These are phyloP conservation scores for Polietes domitor DNA, from an alignment of 2,888 invertebrate species.

Conservation along the genomic window DNA sequence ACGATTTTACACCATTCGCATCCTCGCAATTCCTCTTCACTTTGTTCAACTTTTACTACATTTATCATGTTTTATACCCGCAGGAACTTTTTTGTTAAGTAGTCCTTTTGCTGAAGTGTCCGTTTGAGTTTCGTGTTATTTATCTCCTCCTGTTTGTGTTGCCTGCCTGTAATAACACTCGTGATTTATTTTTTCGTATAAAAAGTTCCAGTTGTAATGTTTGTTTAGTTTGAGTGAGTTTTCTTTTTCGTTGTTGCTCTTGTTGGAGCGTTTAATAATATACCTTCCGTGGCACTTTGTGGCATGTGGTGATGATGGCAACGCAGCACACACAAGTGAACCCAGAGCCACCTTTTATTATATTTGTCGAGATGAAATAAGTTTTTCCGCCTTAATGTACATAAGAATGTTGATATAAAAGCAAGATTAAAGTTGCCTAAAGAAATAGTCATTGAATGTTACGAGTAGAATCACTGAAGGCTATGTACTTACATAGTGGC, in stretches of 20 bases:
- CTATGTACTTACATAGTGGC: not conserved
- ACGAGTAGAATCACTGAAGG: not conserved
- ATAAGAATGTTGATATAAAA: not conserved
- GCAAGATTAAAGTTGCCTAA: not conserved
- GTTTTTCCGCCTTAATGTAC: not conserved
- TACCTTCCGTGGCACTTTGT: not conserved
- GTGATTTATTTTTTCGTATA: conserved; percentile 12
- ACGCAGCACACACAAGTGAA: not conserved
- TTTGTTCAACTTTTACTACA: conserved; percentile 36
- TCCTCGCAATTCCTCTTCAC: not conserved
- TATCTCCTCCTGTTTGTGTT: conserved; percentile 21
- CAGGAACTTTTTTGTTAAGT: conserved; percentile 22
- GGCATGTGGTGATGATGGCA: conserved; percentile 3
- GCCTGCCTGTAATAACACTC: conserved; percentile 10
- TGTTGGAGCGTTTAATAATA: not conserved
- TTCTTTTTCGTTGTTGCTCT: not conserved
- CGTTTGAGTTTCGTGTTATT: conserved; percentile 27
- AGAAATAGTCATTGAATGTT: not conserved
- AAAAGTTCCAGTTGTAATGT: conserved; percentile 17
- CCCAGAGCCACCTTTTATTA: not conserved
- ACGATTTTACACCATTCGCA: not conserved
- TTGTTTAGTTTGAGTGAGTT: conserved; percentile 7
- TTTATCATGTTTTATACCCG: conserved; percentile 37
- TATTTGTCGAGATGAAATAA: not conserved
- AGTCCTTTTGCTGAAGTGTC: conserved; percentile 24